A percentile compares a stretch with the other conserved stretches of the same genome.
Evolutionary conservation across 2,113 vertebrate species (phyloP).

Genomic region (Melanerpes aurifrons): DNA sequence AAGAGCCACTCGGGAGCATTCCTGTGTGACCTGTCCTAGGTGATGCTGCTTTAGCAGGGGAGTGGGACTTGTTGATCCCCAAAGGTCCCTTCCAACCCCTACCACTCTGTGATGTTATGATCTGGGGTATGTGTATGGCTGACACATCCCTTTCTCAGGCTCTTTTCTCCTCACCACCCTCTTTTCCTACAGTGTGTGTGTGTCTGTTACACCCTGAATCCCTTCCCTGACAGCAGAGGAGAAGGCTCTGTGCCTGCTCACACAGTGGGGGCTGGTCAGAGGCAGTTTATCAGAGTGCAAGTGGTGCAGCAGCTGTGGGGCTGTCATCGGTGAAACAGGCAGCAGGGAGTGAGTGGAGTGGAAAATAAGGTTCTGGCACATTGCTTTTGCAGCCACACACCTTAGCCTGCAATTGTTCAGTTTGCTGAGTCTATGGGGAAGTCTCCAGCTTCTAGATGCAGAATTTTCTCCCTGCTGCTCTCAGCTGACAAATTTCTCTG

Average conservation of each 20-base stretch:
- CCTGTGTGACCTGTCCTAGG: too few relatives aligned
- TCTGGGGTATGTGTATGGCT: neutral
- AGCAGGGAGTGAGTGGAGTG: neutral
- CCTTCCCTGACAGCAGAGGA: neutral
- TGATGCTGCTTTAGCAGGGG: too few relatives aligned
- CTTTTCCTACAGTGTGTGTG: neutral
- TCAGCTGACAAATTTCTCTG: neutral
- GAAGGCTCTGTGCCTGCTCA: neutral
- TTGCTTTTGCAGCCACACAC: neutral
- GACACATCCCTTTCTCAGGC: neutral
- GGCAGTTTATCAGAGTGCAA: fast-evolving
- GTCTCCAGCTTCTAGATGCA: neutral
- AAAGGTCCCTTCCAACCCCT: too few relatives aligned
- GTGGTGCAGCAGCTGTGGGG: fast-evolving
- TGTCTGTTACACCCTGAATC: neutral
- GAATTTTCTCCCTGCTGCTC: neutral
- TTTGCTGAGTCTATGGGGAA: neutral
- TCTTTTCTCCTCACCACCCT: neutral
- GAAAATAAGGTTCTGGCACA: neutral
- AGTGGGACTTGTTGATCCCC: too few relatives aligned
- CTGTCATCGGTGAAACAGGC: neutral
- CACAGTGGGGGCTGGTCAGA: neutral
- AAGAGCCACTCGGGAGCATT: too few relatives aligned
- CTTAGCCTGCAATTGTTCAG: neutral
- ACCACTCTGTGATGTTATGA: neutral